These are phyloP conservation scores for Casuarius casuarius DNA, from an alignment of 2,113 vertebrate genomes.

Conservation along the genomic window DNA sequence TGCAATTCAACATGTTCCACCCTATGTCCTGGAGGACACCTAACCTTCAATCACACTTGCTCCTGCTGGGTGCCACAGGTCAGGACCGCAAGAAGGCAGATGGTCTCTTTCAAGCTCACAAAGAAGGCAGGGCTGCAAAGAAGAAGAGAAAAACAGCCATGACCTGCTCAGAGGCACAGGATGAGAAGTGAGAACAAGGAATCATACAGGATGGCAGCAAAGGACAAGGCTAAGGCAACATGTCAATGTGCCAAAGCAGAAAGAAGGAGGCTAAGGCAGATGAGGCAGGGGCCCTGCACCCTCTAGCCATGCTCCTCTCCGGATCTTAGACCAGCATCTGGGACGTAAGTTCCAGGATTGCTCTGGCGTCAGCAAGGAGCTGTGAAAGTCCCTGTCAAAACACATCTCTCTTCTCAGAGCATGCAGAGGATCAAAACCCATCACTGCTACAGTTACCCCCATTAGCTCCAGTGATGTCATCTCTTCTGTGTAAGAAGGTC, in stretches of 20 bases:
- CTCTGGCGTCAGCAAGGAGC: background rate
- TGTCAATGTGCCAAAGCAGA: background rate
- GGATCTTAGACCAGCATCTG: background rate
- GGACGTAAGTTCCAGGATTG: fast-evolving
- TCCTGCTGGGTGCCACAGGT: fast-evolving
- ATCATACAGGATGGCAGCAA: background rate
- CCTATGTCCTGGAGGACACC: background rate
- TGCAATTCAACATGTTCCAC: background rate
- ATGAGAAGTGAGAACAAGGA: background rate
- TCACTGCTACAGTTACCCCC: background rate
- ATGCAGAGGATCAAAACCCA: background rate
- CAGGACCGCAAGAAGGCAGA: background rate
- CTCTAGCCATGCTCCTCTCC: background rate
- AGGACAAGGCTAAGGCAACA: background rate
- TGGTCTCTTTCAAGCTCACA: background rate
- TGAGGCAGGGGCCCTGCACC: too few species aligned
- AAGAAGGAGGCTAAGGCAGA: background rate
- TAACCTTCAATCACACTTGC: background rate
- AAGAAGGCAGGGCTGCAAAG: background rate
- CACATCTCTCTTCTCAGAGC: background rate
- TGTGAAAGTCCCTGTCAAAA: background rate
- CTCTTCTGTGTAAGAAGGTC: background rate
- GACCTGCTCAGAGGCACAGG: background rate
- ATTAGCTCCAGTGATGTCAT: too few species aligned
- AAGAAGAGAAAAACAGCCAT: background rate